Evolutionary conservation across 92 coral and sea anemone species (phyloP).

Genomic region (Heliopora coerulea): DNA sequence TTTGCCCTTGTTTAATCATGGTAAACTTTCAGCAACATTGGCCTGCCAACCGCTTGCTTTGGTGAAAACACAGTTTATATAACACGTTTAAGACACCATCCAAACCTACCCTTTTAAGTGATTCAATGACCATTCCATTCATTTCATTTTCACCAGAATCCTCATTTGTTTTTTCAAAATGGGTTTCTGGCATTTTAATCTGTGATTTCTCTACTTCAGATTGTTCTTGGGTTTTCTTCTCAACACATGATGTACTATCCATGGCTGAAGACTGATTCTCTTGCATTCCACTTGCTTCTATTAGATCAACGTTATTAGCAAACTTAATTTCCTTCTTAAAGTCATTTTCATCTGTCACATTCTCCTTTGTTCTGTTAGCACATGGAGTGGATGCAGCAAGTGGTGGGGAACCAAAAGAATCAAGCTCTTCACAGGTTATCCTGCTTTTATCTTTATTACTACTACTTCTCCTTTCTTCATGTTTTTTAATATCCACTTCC

Average conservation of each 20-base stretch:
- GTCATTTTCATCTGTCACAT: background rate
- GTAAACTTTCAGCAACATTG: too few species aligned
- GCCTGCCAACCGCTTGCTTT: too few species aligned
- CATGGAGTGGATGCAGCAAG: conserved; percentile 25
- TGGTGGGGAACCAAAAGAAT: background rate
- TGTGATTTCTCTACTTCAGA: background rate
- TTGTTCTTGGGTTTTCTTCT: background rate
- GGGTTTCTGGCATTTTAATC: background rate
- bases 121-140: background rate
- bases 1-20: too few species aligned
- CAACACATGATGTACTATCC: background rate
- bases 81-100: background rate
- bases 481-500: background rate
- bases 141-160: background rate
- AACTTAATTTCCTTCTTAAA: background rate
- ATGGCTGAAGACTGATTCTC: background rate
- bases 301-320: background rate
- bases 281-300: conserved; percentile 5
- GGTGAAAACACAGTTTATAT: too few species aligned
- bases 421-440: conserved; percentile 13
- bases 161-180: background rate
- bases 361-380: background rate
- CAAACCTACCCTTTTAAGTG: background rate
- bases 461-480: background rate
- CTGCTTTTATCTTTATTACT: background rate